Conservation (phyloP, 2,888 invertebrate genomes). For the Cephonodes hylas region DNA sequence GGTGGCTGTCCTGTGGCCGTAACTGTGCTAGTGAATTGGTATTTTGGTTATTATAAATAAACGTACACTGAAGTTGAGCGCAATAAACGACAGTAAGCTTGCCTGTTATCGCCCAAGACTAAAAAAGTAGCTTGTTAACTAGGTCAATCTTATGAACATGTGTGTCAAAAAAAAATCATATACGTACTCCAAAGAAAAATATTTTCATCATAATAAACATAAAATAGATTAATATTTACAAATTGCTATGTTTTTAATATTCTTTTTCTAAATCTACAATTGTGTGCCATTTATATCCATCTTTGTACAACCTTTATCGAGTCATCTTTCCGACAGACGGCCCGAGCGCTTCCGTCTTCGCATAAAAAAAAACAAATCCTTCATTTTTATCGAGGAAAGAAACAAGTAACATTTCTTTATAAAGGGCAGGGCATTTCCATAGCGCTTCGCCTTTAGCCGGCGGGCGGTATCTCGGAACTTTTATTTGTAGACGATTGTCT, state of each 20-base stretch:
- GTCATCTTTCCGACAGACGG: slow-evolving; percentile 1
- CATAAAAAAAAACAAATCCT: slow-evolving; percentile 1
- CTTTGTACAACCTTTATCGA: background rate
- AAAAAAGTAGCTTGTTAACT: no score
- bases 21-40: no score
- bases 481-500: slow-evolving; percentile 38
- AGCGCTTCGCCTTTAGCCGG: slow-evolving; percentile 37
- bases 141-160: no score
- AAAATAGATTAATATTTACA: background rate
- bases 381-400: slow-evolving; percentile 9
- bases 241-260: background rate
- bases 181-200: no score
- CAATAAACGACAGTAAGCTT: no score
- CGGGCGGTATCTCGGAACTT: slow-evolving; percentile 36
- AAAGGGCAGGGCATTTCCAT: slow-evolving; percentile 17
- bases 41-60: no score
- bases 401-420: slow-evolving; percentile 7
- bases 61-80: no score
- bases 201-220: no score
- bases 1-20: no score
- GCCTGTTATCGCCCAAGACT: no score
- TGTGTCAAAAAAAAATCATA: no score
- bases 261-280: background rate
- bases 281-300: background rate
- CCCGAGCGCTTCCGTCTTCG: background rate